These are phyloP conservation scores for Phylloscopus trochiloides DNA, from an alignment of 2,113 vertebrate genomes.

Conservation along the genomic window DNA sequence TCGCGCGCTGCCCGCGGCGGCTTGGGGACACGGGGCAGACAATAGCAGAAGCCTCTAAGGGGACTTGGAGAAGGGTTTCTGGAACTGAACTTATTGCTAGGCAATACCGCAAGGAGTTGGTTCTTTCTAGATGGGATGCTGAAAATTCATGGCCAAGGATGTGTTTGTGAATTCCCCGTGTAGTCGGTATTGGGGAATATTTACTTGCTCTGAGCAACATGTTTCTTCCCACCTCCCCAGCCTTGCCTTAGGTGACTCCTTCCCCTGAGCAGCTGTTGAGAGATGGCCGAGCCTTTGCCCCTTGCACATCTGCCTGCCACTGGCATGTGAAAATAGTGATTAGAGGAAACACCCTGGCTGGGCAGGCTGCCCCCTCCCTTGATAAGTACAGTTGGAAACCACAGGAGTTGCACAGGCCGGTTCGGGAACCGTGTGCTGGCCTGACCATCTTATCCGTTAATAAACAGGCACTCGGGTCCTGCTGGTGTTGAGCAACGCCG, in stretches of 20 bases:
- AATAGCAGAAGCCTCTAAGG: background rate
- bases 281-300: background rate
- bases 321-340: constrained; percentile 63
- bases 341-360: constrained; percentile 65
- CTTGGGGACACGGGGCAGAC: background rate
- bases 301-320: background rate
- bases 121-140: background rate
- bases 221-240: background rate
- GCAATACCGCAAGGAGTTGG: background rate
- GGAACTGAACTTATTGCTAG: background rate
- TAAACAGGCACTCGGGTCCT: background rate
- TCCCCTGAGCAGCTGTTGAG: constrained; percentile 5
- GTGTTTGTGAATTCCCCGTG: too few species aligned
- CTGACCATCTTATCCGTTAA: constrained; percentile 50
- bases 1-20: background rate
- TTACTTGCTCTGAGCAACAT: background rate
- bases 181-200: too few species aligned
- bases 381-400: constrained; percentile 59
- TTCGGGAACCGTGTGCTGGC: background rate
- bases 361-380: constrained; percentile 68
- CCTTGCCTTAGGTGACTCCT: constrained; percentile 11
- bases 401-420: constrained; percentile 10
- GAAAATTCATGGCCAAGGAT: background rate
- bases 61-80: background rate
- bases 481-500: background rate